Conservation (phyloP, 2,113 vertebrate genomes). For the Plestiodon gilberti region DNA sequence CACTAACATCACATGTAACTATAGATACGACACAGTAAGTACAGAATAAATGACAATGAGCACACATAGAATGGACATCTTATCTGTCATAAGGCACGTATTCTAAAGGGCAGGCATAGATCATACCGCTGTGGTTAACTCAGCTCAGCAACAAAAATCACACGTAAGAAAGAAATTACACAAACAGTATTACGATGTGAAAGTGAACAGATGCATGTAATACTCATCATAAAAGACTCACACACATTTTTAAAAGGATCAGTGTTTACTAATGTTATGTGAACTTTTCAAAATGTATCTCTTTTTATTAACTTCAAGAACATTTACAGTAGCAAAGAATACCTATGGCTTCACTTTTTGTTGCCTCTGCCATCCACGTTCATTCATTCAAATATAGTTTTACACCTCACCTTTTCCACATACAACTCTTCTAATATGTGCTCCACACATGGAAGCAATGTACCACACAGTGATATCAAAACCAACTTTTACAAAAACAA, state of each 20-base stretch:
- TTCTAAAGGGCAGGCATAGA: no score
- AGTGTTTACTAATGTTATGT: background rate
- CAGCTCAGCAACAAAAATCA: background rate
- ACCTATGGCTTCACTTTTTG: background rate
- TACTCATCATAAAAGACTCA: background rate
- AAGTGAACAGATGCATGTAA: background rate
- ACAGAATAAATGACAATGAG: background rate
- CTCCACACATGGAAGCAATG: background rate
- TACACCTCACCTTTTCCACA: background rate
- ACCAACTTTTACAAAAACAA: background rate
- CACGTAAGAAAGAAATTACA: background rate
- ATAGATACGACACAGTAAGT: background rate
- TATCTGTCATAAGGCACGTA: background rate
- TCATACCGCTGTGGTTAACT: no score
- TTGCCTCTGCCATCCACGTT: fast-evolving
- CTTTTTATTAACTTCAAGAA: background rate
- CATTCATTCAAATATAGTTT: conserved; percentile 4
- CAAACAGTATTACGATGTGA: background rate
- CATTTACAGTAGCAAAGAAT: background rate
- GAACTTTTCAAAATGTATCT: background rate
- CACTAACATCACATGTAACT: no score
- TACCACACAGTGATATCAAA: background rate
- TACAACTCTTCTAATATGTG: background rate
- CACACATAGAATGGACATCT: no score
- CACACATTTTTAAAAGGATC: background rate